phyloP scores from a whole-genome alignment of 2,888 invertebrate genomes.

The Leptopilina drosophilae region DNA sequence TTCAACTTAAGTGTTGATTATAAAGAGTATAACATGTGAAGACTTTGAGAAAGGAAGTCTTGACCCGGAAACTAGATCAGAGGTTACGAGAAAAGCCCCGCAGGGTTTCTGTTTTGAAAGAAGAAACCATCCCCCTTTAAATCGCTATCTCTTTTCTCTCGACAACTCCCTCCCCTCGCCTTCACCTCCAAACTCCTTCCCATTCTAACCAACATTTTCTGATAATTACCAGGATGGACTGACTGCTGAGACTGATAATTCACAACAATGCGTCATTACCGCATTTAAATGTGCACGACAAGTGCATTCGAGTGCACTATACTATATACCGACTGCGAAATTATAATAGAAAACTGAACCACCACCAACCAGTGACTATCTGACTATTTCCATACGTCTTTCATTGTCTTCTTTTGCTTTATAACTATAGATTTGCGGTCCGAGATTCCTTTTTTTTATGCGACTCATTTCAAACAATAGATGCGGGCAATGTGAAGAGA shows the following conservation, averaged over 20 bases:
- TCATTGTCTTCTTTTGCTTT: constrained; percentile 72
- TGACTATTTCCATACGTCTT: constrained; percentile 74
- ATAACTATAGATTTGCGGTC: constrained; percentile 73
- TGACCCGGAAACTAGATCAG: constrained; percentile 56
- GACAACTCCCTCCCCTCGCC: neutral
- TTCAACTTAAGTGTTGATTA: constrained; percentile 27
- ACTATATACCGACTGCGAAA: constrained; percentile 49
- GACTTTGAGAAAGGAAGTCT: constrained; percentile 50
- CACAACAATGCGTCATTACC: constrained; percentile 74
- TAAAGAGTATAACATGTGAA: neutral
- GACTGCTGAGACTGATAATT: constrained; percentile 70
- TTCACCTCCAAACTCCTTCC: too few species aligned
- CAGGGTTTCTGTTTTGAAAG: constrained; percentile 51
- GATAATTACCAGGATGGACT: constrained; percentile 62
- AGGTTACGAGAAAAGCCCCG: constrained; percentile 55
- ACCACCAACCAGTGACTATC: constrained; percentile 61
- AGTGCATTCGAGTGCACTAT: constrained; percentile 72
- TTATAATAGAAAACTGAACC: constrained; percentile 50
- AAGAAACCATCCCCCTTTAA: constrained; percentile 50
- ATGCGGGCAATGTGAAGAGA: constrained; percentile 24
- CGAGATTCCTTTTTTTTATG: constrained; percentile 37
- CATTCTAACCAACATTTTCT: constrained; percentile 55
- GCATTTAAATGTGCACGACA: constrained; percentile 74
- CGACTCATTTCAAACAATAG: too few species aligned
- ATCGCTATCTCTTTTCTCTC: constrained; percentile 51